These are phyloP conservation scores for Mythimna albipuncta DNA, from an alignment of 2,888 invertebrate species.

Conservation along the genomic window DNA sequence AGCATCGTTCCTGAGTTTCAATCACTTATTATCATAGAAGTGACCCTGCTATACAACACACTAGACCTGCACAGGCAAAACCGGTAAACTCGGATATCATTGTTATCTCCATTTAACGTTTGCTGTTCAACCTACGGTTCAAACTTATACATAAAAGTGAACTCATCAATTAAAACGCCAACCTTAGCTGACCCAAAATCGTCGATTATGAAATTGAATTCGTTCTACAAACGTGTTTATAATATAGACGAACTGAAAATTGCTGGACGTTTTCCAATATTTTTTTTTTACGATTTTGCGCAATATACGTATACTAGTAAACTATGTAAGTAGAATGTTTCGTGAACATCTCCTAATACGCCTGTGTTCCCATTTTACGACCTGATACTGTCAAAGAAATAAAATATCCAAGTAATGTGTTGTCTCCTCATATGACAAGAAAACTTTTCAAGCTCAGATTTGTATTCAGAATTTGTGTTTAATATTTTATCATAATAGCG, in stretches of 20 bases:
- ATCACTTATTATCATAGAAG: too few relatives aligned
- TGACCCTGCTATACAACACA: too few relatives aligned
- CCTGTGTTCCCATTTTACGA: conserved; percentile 54
- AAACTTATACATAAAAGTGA: conserved; percentile 3
- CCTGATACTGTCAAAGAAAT: conserved; percentile 56
- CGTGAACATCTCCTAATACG: conserved; percentile 51
- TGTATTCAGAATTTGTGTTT: conserved; percentile 34
- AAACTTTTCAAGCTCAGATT: conserved; percentile 30
- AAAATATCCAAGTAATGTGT: conserved; percentile 34
- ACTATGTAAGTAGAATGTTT: conserved; percentile 47
- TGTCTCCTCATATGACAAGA: conserved; percentile 10
- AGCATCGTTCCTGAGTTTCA: too few relatives aligned
- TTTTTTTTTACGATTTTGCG: conserved; percentile 71
- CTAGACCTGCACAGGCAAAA: too few relatives aligned
- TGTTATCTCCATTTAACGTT: not conserved
- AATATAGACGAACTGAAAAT: conserved; percentile 55
- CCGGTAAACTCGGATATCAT: not conserved
- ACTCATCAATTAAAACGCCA: conserved; percentile 25
- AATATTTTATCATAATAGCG: not conserved
- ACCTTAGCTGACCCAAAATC: conserved; percentile 15
- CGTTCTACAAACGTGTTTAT: conserved; percentile 58
- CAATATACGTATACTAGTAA: conserved; percentile 41
- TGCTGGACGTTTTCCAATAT: conserved; percentile 73
- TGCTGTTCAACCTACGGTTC: conserved; percentile 5
- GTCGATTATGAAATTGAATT: conserved; percentile 55